These are phyloP conservation scores for Loris lydekkerianus DNA, from an alignment of 2,797 vertebrate genomes.

Conservation along the genomic window DNA sequence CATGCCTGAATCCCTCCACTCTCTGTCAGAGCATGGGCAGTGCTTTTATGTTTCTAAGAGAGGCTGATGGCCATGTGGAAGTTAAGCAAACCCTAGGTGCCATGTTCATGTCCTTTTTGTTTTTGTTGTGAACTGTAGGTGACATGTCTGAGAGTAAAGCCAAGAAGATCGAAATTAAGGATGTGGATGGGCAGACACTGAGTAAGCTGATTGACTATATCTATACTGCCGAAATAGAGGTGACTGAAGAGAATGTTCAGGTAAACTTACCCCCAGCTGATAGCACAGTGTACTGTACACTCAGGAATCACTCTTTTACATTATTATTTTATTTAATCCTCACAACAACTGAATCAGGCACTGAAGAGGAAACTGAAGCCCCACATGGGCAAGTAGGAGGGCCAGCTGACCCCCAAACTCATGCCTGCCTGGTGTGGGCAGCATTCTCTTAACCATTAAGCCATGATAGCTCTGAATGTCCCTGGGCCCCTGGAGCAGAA, in stretches of 20 bases:
- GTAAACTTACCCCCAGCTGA: conserved; percentile 85
- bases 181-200: conserved; percentile 95
- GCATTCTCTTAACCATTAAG: background rate
- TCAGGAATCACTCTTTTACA: background rate
- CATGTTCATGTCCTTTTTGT: conserved; percentile 34
- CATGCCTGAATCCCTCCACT: background rate
- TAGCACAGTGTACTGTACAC: too few relatives aligned
- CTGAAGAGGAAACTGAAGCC: background rate
- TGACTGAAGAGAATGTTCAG: conserved; percentile 98
- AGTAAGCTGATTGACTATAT: conserved; percentile 97
- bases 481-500: background rate
- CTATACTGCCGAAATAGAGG: conserved; percentile 97
- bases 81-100: background rate
- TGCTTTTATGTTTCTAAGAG: background rate
- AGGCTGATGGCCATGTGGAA: background rate
- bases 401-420: background rate
- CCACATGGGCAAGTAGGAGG: background rate
- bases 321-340: background rate
- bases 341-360: background rate
- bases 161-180: conserved; percentile 96
- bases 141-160: conserved; percentile 99
- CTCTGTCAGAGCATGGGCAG: background rate
- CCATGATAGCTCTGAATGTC: background rate
- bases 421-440: background rate
- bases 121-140: conserved; percentile 88